Evolutionary conservation across 2,113 vertebrate genomes (phyloP), one percentile per base, ranked within the genome.

Genomic region (Malurus melanocephalus): DNA sequence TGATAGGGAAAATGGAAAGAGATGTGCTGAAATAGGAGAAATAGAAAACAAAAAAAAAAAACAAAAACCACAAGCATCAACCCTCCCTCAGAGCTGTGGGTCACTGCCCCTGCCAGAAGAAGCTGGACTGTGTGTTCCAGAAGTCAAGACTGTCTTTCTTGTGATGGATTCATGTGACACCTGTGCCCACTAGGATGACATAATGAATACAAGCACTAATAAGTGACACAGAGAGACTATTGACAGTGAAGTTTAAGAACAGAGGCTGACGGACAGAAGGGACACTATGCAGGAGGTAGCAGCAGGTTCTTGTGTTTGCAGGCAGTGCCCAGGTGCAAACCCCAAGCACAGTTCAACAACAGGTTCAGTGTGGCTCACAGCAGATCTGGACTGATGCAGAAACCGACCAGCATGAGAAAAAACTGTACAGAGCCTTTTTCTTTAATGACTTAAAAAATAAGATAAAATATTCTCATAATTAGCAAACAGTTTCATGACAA

Each of bases 401-500:
- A 88, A 87, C 45, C 2, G 9, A 45, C 46, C 40, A 69, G 56
- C 16, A 46, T 2, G 6, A 72, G 33, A 49, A 85, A 86, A 69
- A 90, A 42, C 69, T 80, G 35, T 46, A 65, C 23, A 55, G 45
- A 72, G 81, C 85, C 66, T 60, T 49, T 20, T 15, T 30, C 26
- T 76, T 46, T 52, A 53, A 60, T 75, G 48, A 61, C 14, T 32
- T 48, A 38, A 0, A 20, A 22, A 38, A 38, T 10, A 38, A 38
- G 8, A 56, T 57, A 51, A 72, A 67, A 55, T 46, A 62, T 86
- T 81, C 88, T 79, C 90, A 49, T 85, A 57, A 76, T 85, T 67
- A 88, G 61, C 35, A 38, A 82, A 72, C 26, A 72, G 46, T 81
- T 94, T 85, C 76, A 74, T 82, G 42, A 89, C 33, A 78, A 92